phyloP scores from a whole-genome alignment of 2,888 invertebrate species.

The Rugalucina vietnamica region DNA sequence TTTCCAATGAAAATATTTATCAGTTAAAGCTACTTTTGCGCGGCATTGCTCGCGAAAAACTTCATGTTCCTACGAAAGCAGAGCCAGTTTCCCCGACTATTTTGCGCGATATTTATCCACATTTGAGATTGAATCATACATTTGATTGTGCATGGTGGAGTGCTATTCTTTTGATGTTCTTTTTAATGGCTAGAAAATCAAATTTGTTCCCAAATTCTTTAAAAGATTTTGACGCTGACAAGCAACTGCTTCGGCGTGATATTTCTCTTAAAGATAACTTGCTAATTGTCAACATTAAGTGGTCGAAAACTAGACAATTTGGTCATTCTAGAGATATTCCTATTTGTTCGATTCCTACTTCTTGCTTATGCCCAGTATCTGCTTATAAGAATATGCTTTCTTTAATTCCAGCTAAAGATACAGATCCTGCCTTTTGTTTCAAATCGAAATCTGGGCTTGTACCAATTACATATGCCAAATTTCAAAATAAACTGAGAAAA shows the following conservation, averaged over 20 bases:
- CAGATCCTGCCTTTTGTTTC: too few species aligned
- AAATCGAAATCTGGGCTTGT: too few species aligned
- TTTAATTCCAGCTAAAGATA: too few species aligned
- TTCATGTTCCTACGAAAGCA: not conserved
- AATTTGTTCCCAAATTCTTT: not conserved
- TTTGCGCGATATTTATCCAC: not conserved
- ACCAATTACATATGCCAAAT: too few species aligned
- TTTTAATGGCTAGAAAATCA: not conserved
- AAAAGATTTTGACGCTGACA: not conserved
- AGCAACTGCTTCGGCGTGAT: too few species aligned
- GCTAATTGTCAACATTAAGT: too few species aligned
- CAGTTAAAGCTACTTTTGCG: not conserved
- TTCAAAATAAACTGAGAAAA: too few species aligned
- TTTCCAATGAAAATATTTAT: not conserved
- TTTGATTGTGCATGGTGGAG: not conserved
- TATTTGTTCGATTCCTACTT: too few species aligned
- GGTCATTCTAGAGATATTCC: not conserved
- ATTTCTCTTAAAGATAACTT: too few species aligned
- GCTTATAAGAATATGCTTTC: too few species aligned
- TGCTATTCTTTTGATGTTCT: not conserved
- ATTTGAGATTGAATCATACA: not conserved
- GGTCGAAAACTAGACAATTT: too few species aligned
- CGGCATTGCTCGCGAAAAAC: not conserved
- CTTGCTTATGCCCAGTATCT: too few species aligned
- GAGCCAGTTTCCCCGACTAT: not conserved